Evolutionary conservation across 1,140 invertebrate species (phyloP), one percentile per base, ranked within the genome.

Genomic region (Ips nitidus): DNA sequence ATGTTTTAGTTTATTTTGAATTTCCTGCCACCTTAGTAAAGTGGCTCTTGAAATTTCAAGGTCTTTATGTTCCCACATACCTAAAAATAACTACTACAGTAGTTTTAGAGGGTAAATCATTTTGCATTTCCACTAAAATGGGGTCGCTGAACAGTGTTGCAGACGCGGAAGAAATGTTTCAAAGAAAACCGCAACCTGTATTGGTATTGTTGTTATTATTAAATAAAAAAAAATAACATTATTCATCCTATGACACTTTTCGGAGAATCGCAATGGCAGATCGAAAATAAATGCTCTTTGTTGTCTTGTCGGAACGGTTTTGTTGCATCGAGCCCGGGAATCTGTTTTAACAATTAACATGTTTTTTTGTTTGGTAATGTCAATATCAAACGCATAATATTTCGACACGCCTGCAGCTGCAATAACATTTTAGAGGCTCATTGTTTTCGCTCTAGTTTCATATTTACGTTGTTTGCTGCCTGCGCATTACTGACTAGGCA

Each of bases 1-100:
- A 55, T 66, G 62, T 66, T 66, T 37, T 22, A 40, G 64, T 66
- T 66, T 66, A 66, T 66, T 66, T 57, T 66, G 52, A n/a, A 57
- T 42, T 55, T 66, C 55, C 55, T 66, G 64, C 41, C 64, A 56
- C 55, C 64, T 66, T 66, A 42, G 5, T 60, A 22, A 47, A 50
- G 53, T 45, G 55, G 56, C 41, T 41, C 56, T 50, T 41, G 41
- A 52, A 39, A 58, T 59, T 47, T 55, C 37, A 61, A 50, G 42
- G 41, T 37, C 22, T 38, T 7, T 39, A 61, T 4, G 41, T 61
- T 50, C 42, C 36, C 52, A 55, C 52, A n/a, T 37, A 6, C 7
- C 45, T 22, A 50, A 50, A 50, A 50, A 50, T 50, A 50, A 22
- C 45, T 1, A 50, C 7, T 8, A 50, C 45, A 50, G 45, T 8